These are phyloP conservation scores for Pristionchus exspectatus DNA, from an alignment of 2,888 invertebrate species.

Conservation along the genomic window DNA sequence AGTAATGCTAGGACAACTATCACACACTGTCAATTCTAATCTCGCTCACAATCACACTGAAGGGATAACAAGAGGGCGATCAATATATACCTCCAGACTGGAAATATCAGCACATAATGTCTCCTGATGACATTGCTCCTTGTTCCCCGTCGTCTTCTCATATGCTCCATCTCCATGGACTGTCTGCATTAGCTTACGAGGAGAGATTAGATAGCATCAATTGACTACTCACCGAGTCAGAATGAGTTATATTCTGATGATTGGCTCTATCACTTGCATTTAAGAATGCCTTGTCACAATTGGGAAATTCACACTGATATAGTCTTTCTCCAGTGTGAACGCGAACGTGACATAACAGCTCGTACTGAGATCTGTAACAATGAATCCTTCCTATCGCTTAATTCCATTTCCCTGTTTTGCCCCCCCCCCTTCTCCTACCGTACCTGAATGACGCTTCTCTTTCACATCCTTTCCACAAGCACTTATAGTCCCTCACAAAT, in stretches of 20 bases:
- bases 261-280: constrained; percentile 99
- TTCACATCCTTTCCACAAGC: constrained; percentile 55
- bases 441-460: constrained; percentile 49
- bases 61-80: neutral
- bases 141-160: constrained; percentile 93
- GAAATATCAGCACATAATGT: too few relatives aligned
- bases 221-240: constrained; percentile 97
- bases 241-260: constrained; percentile 98
- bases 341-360: constrained; percentile 98
- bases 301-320: constrained; percentile 91
- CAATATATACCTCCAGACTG: too few relatives aligned
- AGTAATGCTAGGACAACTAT: too few relatives aligned
- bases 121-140: too few relatives aligned
- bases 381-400: too few relatives aligned
- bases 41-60: neutral
- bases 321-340: constrained; percentile 81
- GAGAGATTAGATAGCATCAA: constrained; percentile 96
- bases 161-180: constrained; percentile 98
- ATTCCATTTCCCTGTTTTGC: too few relatives aligned
- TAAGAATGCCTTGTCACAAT: constrained; percentile 97
- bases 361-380: constrained; percentile 93
- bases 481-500: constrained; percentile 47
- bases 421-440: too few relatives aligned
- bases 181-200: constrained; percentile 94
- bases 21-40: neutral